These are phyloP conservation scores for Orchesellides sinensis DNA, from an alignment of 2,888 invertebrate species.

Conservation along the genomic window DNA sequence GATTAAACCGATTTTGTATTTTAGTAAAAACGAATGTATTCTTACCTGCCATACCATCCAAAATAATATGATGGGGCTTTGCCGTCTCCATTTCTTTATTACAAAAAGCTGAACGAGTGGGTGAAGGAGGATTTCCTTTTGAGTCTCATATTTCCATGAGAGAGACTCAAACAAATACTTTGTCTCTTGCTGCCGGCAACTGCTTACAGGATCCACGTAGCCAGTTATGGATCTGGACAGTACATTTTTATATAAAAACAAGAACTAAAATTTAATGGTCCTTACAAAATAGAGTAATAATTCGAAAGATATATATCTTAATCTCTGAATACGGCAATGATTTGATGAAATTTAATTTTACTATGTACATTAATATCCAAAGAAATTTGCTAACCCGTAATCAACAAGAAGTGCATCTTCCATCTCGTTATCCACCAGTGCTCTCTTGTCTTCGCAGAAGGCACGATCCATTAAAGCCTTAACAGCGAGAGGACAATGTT, in stretches of 20 bases:
- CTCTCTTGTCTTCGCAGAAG: conserved; percentile 48
- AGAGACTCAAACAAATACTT: conserved; percentile 56
- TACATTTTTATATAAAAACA: neutral
- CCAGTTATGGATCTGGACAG: conserved; percentile 60
- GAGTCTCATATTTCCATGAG: conserved; percentile 55
- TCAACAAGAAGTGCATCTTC: conserved; percentile 56
- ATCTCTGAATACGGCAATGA: neutral
- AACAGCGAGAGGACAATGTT: conserved; percentile 46
- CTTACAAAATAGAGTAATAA: neutral
- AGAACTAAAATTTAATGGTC: neutral
- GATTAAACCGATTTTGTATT: neutral
- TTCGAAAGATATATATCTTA: neutral
- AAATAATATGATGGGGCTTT: conserved; percentile 48
- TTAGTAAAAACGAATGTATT: neutral
- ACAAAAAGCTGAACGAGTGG: conserved; percentile 62
- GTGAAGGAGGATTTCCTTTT: conserved; percentile 63
- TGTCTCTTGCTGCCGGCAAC: conserved; percentile 57
- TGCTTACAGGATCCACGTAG: conserved; percentile 50
- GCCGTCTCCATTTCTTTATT: conserved; percentile 57
- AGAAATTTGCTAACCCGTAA: conserved; percentile 49
- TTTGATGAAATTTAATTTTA: neutral
- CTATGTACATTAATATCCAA: neutral
- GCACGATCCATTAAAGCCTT: conserved; percentile 55
- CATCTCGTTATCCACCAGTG: conserved; percentile 32
- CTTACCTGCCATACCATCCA: conserved; percentile 61